Base-by-base conservation (phyloP, 1,140 invertebrate species). In the honey bee (Apis mellifera) region DNA sequence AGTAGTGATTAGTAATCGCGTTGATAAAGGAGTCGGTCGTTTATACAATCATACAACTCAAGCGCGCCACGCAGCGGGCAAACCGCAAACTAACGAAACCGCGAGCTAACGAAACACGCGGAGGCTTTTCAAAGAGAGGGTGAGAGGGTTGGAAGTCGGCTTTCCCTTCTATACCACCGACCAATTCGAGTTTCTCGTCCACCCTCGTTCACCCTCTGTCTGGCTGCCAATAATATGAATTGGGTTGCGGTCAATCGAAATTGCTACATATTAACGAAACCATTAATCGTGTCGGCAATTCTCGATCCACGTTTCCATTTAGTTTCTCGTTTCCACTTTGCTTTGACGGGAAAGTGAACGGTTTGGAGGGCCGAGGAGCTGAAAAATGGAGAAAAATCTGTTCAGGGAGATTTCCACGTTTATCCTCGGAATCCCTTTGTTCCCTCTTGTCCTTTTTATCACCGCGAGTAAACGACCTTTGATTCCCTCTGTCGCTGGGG, bases 171-270 rank as follows among this genome's bases (percentile, higher is more conserved):
- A 23, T 69, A 62, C 54, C 54, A 19, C 26, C 55, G 42, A 11
- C 12, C 19, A 42, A 21, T 8, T 64, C 48, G 19, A 52, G 42
- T 59, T 70, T 54, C 72, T 54, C 65, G 21, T 12, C 19, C n/a
- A n/a, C n/a, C n/a, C 17, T 11, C 23, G 42, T 1, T 54, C 52
- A 21, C 17, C 48, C 55, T 8, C 50, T 68, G 54, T 75, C 60
- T 64, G 42, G 26, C 2, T n/a, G 42, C 2, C 66, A 65, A 59
- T 71, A 69, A 82, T 90, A 89, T 73, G 85, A 86, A 91, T 90
- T 86, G 84, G 85, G 74, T 89, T 81, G 84, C 66, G 84, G 75
- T 73, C 55, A 19, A 65, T 71, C 84, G 69, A 88, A 79, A 84
- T 81, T 73, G 74, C 19, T 50, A 72, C 68, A 73, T 64, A 73